Conservation (phyloP, 2,888 invertebrate genomes). For the Agrotis segetum region DNA sequence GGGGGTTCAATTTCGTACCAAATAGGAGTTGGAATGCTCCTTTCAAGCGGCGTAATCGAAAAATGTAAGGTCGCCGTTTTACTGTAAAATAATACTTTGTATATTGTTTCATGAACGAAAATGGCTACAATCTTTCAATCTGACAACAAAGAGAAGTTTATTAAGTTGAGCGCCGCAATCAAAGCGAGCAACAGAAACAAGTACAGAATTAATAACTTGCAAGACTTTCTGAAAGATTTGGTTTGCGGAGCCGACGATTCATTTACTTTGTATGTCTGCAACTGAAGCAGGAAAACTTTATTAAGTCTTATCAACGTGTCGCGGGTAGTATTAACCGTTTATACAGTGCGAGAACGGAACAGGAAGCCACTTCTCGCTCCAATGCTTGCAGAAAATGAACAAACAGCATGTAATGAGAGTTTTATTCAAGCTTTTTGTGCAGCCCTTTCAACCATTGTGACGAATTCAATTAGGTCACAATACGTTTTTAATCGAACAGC, state of each 20-base stretch:
- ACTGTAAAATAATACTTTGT: constrained; percentile 31
- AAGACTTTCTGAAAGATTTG: constrained; percentile 50
- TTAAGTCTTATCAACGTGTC: constrained; percentile 69
- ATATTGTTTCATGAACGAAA: constrained; percentile 28
- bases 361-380: constrained; percentile 82
- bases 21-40: constrained; percentile 58
- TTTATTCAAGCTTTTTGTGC: constrained; percentile 81
- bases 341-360: constrained; percentile 75
- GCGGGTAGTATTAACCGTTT: constrained; percentile 66
- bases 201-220: constrained; percentile 50
- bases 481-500: constrained; percentile 60
- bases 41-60: constrained; percentile 40
- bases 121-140: constrained; percentile 19
- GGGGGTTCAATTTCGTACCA: constrained; percentile 41
- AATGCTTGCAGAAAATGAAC: constrained; percentile 76
- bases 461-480: constrained; percentile 68
- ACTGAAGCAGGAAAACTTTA: constrained; percentile 71
- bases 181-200: constrained; percentile 55
- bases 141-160: constrained; percentile 57
- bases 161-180: constrained; percentile 46
- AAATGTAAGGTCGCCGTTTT: constrained; percentile 25
- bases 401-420: constrained; percentile 82
- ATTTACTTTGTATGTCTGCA: constrained; percentile 51
- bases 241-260: constrained; percentile 40
- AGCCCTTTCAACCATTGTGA: constrained; percentile 80